Base-by-base conservation (phyloP, 2,113 vertebrate species). In the Rallus limicola region DNA sequence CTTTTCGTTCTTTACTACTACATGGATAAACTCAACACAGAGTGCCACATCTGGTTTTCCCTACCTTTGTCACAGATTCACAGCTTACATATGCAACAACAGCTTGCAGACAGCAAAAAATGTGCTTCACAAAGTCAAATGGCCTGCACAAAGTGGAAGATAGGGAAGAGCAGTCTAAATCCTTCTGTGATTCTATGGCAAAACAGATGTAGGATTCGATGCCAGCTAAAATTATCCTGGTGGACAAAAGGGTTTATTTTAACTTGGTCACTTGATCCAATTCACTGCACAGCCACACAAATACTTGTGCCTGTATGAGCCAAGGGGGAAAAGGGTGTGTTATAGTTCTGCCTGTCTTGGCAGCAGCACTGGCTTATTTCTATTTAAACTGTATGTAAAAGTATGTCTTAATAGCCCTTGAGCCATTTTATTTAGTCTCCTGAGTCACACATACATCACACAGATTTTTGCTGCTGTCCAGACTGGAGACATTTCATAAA, bases 201-300 rank as follows among this genome's bases (percentile, higher is more conserved):
- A 93, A 91, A 34, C 86, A 91, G 65, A 88, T 44, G 81, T 53
- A 84, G 86, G 48, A 79, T 87, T 69, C 92, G 74, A 95, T 79
- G 69, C 29, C 77, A 85, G 70, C 62, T 87, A 84, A 92, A 93
- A 89, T 79, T 91, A 95, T 89, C 83, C 33, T 68, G 53, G 48
- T 87, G 48, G 86, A 89, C 93, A 91, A 95, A 96, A 87, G 53
- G 25, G 78, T 95, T 97, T 95, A 93, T 95, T 97, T 97, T 92
- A 85, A 95, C 91, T 95, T 53, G 59, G 94, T 91, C 77, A 93
- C 81, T 95, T 0, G 5, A 95, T 95, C 94, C 93, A 95, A 65
- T 91, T 85, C 78, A 72, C 81, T 85, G 62, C 86, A 82, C 52
- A 85, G 74, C 87, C 95, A 95, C 89, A 95, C 81, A 89, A 97